These are phyloP conservation scores for Sorex araneus DNA, from an alignment of 2,113 vertebrate species.

Conservation along the genomic window DNA sequence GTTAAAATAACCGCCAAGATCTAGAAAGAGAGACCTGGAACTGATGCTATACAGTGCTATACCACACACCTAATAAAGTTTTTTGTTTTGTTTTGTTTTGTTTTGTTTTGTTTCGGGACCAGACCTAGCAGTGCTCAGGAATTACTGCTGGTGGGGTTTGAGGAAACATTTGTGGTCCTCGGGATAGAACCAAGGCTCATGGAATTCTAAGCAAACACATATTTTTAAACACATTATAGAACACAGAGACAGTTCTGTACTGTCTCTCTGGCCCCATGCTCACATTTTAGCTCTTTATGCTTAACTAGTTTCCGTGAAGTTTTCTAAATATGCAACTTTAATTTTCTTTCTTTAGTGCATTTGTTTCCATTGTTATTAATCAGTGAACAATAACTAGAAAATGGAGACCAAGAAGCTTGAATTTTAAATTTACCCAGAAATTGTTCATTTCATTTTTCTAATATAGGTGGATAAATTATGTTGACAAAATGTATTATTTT, in stretches of 20 bases:
- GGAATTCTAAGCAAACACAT: too few species aligned
- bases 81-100: too few species aligned
- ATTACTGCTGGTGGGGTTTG: too few species aligned
- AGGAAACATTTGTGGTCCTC: too few species aligned
- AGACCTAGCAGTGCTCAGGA: too few species aligned
- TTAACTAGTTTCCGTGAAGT: background rate
- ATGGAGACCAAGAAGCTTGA: background rate
- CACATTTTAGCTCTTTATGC: too few species aligned
- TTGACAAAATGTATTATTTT: conserved; percentile 1
- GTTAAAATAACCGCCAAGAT: background rate
- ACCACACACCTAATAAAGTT: too few species aligned
- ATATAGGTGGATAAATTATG: background rate
- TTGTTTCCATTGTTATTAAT: background rate
- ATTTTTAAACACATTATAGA: too few species aligned
- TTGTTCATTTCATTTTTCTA: conserved; percentile 51
- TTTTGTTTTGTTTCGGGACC: too few species aligned
- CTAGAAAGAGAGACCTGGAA: background rate
- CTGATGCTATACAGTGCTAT: background rate
- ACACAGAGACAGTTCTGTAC: too few species aligned
- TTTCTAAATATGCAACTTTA: conserved; percentile 38
- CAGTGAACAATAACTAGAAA: background rate
- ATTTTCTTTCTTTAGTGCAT: background rate
- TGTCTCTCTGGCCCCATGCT: too few species aligned
- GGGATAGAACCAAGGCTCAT: too few species aligned
- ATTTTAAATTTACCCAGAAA: conserved; percentile 43